Conservation (phyloP, 1,140 invertebrate genomes). For the Macrobrachium nipponense region DNA sequence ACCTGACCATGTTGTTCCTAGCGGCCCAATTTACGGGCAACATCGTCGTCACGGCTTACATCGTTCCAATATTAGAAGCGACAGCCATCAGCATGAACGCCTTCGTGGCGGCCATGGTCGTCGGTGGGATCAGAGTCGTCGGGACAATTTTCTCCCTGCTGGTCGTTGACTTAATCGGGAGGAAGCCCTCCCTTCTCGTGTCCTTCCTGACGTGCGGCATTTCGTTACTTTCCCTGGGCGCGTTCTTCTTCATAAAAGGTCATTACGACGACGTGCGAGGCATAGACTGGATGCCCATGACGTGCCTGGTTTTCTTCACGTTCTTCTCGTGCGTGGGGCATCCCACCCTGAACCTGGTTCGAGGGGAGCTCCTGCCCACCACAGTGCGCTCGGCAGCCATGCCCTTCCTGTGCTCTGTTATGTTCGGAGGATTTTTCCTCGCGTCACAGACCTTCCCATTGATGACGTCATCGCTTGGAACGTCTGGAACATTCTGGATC, state of each 20-base stretch:
- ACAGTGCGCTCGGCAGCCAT: not conserved
- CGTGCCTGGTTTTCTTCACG: not conserved
- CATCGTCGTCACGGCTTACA: not conserved
- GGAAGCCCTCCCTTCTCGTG: not conserved
- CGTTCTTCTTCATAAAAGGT: not conserved
- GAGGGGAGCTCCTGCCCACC: not conserved
- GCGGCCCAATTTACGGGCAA: conserved; percentile 3
- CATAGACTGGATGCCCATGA: not conserved
- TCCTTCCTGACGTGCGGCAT: not conserved
- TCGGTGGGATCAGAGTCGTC: not conserved
- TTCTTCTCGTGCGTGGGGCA: not conserved
- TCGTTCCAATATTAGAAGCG: conserved; percentile 1
- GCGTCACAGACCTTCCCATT: not conserved
- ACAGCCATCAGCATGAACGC: not conserved
- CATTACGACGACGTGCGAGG: not conserved
- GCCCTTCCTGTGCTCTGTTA: not conserved
- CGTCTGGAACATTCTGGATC: not conserved
- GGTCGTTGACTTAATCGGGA: not conserved
- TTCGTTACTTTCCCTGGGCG: not conserved
- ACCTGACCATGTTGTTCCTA: not conserved
- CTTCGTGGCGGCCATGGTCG: not conserved
- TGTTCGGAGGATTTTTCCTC: not conserved
- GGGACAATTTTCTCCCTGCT: not conserved
- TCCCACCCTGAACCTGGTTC: not conserved
- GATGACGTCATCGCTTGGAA: not conserved